A percentile compares a stretch with the other conserved stretches of the same genome.
Evolutionary conservation across 53 echinoderm and acorn worm species (phyloP).

Genomic region (Henricia sp.): DNA sequence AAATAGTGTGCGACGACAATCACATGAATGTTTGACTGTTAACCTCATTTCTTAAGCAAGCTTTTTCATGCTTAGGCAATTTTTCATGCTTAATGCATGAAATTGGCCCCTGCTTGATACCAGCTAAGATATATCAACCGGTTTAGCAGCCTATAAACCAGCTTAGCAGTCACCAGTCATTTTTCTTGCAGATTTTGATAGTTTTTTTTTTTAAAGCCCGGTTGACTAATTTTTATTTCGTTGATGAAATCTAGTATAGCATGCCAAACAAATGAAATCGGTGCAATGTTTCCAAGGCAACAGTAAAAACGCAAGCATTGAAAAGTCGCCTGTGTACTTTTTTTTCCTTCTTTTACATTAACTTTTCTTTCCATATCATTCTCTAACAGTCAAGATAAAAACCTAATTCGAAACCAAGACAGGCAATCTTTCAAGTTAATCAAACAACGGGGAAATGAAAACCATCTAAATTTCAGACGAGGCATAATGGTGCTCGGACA

Average conservation of each 20-base stretch:
- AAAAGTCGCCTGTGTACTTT: constrained; percentile 40
- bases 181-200: neutral
- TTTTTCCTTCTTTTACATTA: neutral
- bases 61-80: no score
- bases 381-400: constrained; percentile 33
- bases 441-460: neutral
- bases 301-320: constrained; percentile 25
- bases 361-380: neutral
- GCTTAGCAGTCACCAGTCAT: neutral
- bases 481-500: constrained; percentile 51
- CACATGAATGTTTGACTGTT: no score
- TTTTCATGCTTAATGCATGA: no score
- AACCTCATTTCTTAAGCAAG: no score
- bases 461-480: neutral
- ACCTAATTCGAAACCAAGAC: constrained; percentile 1
- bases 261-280: constrained; percentile 4
- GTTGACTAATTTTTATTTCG: no score
- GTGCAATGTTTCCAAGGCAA: neutral
- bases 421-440: neutral
- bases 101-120: no score
- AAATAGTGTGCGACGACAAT: no score
- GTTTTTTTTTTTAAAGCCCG: no score
- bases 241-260: neutral
- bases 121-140: constrained; percentile 2
- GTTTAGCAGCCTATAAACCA: constrained; percentile 41